Base-by-base conservation (phyloP, 2,797 vertebrate species). In the Pterois miles region DNA sequence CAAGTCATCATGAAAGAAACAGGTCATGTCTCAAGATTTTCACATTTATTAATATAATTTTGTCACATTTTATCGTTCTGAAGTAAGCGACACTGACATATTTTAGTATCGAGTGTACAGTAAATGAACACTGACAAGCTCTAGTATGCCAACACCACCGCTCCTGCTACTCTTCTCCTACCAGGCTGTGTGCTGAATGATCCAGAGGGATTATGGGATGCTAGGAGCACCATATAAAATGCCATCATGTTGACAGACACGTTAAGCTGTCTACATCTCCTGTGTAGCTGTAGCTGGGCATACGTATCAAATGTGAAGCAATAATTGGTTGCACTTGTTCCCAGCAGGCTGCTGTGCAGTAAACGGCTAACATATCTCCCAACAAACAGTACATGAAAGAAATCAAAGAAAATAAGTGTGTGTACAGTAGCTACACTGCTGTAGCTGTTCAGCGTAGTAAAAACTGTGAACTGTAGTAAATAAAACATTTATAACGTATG, bases 141-240 rank as follows among this genome's bases (percentile, higher is more conserved):
- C 5, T 22, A 18, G 27, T 62, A 34, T 68, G 36, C 70, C 57
- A 66, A 31, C 81, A 71, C 18, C 58, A 59, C 23, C 53, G 68
- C 71, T 50, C 46, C 59, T 75, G 65, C 71, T 62, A 65, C 78
- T 66, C 48, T 46, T 71, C 70, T 74, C 54, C 66, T 75, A 83
- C 78, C 74, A 60, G 58, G 62, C 74, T 82, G 74, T 80, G 84
- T 82, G 87, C 66, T 72, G 80, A 76, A 75, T 40, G 76, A 91
- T 86, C 81, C 80, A 40, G 56, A 22, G 76, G 87, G 91, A 92
- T 91, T 92, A 92, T 83, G 79, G 69, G 79, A 88, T 76, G 74
- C 81, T 65, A 65, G 71, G 27, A 79, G 65, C 76, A 89, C 67
- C 82, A 90, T 88, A 88, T 90, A 89, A 84, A 75, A 89, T 84